Evolutionary conservation across 2,888 invertebrate genomes (phyloP), one percentile per base, ranked within the genome.

Genomic region (Agrotis segetum): DNA sequence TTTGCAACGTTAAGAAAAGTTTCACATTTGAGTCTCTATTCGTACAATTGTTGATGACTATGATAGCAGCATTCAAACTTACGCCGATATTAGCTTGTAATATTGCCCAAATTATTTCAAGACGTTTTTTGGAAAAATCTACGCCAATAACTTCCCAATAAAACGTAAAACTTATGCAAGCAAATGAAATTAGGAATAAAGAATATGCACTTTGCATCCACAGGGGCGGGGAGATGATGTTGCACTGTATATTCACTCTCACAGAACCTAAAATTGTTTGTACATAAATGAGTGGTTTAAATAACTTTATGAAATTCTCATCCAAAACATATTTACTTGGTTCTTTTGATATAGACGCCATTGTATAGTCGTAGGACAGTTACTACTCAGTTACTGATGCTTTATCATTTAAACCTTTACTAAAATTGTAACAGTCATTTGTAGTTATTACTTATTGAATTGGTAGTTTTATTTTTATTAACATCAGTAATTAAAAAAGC

Each of bases 161-260:
- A n/a, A 69, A 24, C 14, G n/a, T 69, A 40, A 21, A 69, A 55
- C 34, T 24, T 16, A 24, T 9, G 16, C 70, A 55, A 24, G 14
- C 3, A 55, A 70, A 34, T 16, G 17, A 55, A 40, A 70, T 24
- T 5, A 55, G 3, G 5, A 69, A 24, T 17, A 69, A 14, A 3
- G 70, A 69, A 24, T 69, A 69, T 47, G 46, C 46, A 24, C 46
- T 69, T 69, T 70, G 68, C 6, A 69, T 70, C 55, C 68, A 55
- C 16, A 6, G 0, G 0, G 55, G 70, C 14, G 46, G 46, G 40
- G 21, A 55, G 5, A 69, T 47, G 5, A 24, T 6, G 16, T 55
- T 70, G 40, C 2, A 21, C 6, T 13, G 16, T n/a, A 70, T 47
- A 24, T 55, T 69, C 46, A 69, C 68, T 69, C 70, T 47, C 47